Conservation (phyloP, 2,888 invertebrate species). For the Saturnia japonica region DNA sequence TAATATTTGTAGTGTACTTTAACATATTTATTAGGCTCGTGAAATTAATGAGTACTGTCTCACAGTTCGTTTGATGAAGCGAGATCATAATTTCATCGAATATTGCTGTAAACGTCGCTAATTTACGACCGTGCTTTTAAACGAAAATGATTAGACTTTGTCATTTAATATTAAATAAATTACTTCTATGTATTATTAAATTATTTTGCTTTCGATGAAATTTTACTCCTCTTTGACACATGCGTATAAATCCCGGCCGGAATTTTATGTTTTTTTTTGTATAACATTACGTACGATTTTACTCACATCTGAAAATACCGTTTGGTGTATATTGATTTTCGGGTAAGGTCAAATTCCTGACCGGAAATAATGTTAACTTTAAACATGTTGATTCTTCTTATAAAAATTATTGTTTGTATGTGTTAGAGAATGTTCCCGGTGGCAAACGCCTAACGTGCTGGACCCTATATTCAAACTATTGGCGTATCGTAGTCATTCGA, state of each 20-base stretch:
- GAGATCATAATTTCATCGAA: conserved; percentile 34
- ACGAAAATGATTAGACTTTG: conserved; percentile 4
- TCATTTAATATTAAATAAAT: background rate
- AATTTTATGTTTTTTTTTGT: background rate
- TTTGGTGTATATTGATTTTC: background rate
- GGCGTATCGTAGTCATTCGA: too few species aligned
- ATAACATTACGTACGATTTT: background rate
- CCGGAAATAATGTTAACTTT: background rate
- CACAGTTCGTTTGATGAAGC: conserved; percentile 31
- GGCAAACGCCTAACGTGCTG: too few species aligned
- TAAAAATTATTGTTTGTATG: too few species aligned
- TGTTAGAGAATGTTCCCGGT: too few species aligned
- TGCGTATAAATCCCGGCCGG: background rate
- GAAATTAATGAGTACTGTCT: conserved; percentile 53
- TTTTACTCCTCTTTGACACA: background rate
- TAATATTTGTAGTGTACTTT: conserved; percentile 42
- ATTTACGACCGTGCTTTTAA: conserved; percentile 12
- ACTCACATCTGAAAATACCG: background rate
- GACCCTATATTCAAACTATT: too few species aligned
- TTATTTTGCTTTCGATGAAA: background rate
- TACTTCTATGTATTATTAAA: background rate
- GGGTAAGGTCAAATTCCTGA: background rate
- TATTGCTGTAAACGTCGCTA: conserved; percentile 26
- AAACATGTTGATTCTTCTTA: too few species aligned
- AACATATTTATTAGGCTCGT: conserved; percentile 53